A percentile compares a stretch with the other conserved stretches of the same genome.
Conservation (phyloP, 2,113 vertebrate genomes). For the Antechinus flavipes region DNA sequence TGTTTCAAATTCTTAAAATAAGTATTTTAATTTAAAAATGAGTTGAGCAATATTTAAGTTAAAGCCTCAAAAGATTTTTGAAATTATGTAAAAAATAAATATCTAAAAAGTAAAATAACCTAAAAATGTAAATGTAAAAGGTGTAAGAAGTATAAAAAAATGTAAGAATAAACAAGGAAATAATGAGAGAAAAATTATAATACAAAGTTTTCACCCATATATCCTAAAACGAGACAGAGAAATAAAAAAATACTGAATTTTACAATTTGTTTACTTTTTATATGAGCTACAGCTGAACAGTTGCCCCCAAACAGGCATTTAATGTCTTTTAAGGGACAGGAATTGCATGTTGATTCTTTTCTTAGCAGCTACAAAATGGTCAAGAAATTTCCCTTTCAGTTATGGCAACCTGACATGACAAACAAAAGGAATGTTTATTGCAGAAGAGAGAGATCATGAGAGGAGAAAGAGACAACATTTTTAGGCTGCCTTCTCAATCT, state of each 20-base stretch:
- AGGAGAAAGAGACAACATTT: too few relatives aligned
- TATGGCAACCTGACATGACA: not conserved
- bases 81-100: constrained; percentile 78
- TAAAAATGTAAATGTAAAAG: not conserved
- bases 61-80: constrained; percentile 84
- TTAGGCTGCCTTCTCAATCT: not conserved
- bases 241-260: constrained; percentile 3
- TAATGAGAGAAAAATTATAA: not conserved
- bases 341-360: constrained; percentile 8
- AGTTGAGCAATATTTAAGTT: constrained; percentile 82
- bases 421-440: not conserved
- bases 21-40: constrained; percentile 85
- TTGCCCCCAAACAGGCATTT: not conserved
- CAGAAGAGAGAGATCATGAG: too few relatives aligned
- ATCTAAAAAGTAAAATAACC: constrained; percentile 79
- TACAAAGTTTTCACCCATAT: not conserved
- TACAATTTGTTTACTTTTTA: constrained; percentile 30
- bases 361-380: not conserved
- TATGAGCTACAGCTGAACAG: not conserved
- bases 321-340: constrained; percentile 33
- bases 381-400: constrained; percentile 42
- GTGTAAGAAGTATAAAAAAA: too few relatives aligned
- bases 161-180: too few relatives aligned
- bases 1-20: constrained; percentile 87
- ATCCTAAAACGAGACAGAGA: not conserved